Percentiles rank a stretch among this genome's conserved stretches.
Evolutionary conservation across 2,888 invertebrate genomes (phyloP).

Genomic region (Spilarctia lutea): DNA sequence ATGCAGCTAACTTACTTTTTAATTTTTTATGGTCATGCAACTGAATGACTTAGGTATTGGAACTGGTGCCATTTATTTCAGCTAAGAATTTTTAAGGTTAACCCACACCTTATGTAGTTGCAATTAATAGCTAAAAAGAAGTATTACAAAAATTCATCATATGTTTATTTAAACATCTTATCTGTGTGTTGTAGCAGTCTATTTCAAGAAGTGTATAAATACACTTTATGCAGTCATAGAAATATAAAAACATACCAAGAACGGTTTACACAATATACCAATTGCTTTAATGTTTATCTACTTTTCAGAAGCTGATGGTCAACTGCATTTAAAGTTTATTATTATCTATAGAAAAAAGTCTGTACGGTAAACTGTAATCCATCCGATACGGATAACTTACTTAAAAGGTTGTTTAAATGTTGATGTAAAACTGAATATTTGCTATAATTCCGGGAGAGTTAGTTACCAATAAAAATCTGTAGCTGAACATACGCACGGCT

Average conservation of each 20-base stretch:
- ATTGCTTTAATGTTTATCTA: not conserved
- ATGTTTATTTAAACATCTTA: too few relatives aligned
- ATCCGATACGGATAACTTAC: not conserved
- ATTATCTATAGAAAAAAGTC: not conserved
- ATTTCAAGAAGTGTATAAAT: not conserved
- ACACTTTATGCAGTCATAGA: not conserved
- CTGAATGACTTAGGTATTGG: not conserved
- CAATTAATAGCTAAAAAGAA: too few relatives aligned
- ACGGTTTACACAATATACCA: not conserved
- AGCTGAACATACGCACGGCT: constrained; percentile 45
- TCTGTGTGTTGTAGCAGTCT: not conserved
- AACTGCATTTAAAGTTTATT: not conserved
- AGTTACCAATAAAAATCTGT: constrained; percentile 54
- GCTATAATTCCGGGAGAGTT: constrained; percentile 36
- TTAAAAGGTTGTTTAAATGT: not conserved
- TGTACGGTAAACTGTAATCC: not conserved
- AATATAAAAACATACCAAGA: not conserved
- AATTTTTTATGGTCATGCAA: not conserved
- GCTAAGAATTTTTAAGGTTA: too few relatives aligned
- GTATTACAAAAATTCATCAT: too few relatives aligned
- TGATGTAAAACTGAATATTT: constrained; percentile 22
- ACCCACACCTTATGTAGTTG: too few relatives aligned
- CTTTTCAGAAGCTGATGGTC: not conserved
- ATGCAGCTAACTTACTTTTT: not conserved
- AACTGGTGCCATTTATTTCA: too few relatives aligned